Evolutionary conservation across 2,888 invertebrate species (phyloP), one percentile per base, ranked within the genome.

Genomic region (Tachina grossa): DNA sequence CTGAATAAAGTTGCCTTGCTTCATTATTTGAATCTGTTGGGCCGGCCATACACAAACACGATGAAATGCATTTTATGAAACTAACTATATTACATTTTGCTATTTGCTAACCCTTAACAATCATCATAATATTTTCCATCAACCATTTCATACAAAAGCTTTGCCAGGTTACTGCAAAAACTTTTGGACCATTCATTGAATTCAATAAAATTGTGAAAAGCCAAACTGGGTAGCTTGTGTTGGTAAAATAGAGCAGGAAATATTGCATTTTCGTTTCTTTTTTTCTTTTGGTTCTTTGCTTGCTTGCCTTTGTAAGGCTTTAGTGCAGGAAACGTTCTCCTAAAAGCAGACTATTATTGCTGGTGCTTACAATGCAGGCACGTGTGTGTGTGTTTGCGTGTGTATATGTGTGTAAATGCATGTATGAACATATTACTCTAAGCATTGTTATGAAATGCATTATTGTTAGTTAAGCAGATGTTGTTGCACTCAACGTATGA

Each of bases 401-500:
- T 22, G 31, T 39, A 16, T 13, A 9, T 39, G 9, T 16, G 16
- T 16, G 47, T 16, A 9, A 47, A 47, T 43, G 47, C 57, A 43
- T 31, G 45, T 45, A 45, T 51, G 19, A 16, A 9, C 14, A 2
- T 43, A 13, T n/a, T 51, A 63, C 41, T 31, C 31, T 22, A 22
- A 22, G 43, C 51, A 49, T 47, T 77, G 47, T 49, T 31, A 57
- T 77, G 47, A 75, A 75, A 77, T 66, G 55, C 55, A 66, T 55
- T 76, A 76, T 55, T 76, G 74, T 43, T 55, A 14, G 51, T 19
- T 75, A 63, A 75, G 22, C 75, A 63, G 72, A 72, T 75, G 75
- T 72, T 72, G 74, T 31, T 65, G 66, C 31, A 49, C 14, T 16
- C 19, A 49, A 59, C 22, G 31, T 14, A 49, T 61, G 13, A 16